A percentile compares a stretch with the other conserved stretches of the same genome.
These are phyloP conservation scores for Archips xylosteana DNA, from an alignment of 2,888 invertebrate genomes.

Conservation along the genomic window DNA sequence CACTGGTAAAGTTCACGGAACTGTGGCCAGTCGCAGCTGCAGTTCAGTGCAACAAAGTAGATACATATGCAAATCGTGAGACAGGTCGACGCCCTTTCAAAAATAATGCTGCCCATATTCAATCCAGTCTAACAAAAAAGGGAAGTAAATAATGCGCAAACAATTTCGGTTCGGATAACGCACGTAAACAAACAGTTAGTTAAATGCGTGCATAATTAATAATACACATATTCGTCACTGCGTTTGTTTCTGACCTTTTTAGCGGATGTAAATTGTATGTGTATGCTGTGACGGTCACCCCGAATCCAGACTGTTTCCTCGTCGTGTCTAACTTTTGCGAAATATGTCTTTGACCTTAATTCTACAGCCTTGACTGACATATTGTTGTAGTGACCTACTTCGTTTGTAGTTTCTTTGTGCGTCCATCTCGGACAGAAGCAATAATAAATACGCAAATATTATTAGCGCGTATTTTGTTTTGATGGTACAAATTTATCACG, in stretches of 20 bases:
- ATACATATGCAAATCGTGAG: neutral
- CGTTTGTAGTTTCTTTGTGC: slow-evolving; percentile 30
- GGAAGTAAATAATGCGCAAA: neutral
- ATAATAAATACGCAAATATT: slow-evolving; percentile 23
- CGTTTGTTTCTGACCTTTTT: neutral
- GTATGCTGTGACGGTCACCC: neutral
- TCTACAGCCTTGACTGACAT: slow-evolving; percentile 33
- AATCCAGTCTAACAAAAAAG: neutral
- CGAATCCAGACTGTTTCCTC: slow-evolving; percentile 15
- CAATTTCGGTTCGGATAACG: neutral
- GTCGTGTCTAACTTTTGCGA: slow-evolving; percentile 23
- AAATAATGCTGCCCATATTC: neutral
- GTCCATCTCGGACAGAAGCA: neutral
- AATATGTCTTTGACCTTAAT: slow-evolving; percentile 35
- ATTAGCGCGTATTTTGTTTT: slow-evolving; percentile 39
- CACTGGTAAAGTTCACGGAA: too few species aligned
- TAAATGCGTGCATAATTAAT: too few species aligned
- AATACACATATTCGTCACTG: neutral
- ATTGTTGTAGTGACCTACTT: slow-evolving; percentile 34
- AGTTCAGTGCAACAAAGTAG: neutral
- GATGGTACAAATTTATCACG: slow-evolving; percentile 28
- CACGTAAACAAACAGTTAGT: neutral
- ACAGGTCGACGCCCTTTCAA: slow-evolving; percentile 12
- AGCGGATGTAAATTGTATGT: neutral
- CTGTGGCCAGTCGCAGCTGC: neutral